Base-by-base conservation (phyloP, 30 jellyfish, hydroid and myxozoan species). In the Sanderia malayensis region DNA sequence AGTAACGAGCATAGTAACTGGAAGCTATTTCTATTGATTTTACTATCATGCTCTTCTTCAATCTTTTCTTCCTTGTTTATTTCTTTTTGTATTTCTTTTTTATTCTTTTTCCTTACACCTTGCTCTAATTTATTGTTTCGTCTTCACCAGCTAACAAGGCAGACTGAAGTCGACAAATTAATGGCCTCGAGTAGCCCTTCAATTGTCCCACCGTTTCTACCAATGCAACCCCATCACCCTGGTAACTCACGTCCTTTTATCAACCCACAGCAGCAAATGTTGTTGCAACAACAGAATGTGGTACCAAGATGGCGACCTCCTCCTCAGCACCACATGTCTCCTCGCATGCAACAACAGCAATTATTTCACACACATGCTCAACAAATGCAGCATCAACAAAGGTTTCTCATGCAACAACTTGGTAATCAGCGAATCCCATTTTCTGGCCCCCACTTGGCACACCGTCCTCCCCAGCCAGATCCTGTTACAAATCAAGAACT, bases 401-500 rank as follows among this genome's bases (percentile, higher is more conserved):
- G n/a, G n/a, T n/a, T n/a, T n/a, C n/a, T n/a, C n/a, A n/a, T n/a
- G n/a, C n/a, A n/a, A n/a, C n/a, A n/a, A n/a, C n/a, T n/a, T n/a
- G n/a, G 64, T 2, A 49, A 49, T 49, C 64, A 49, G 18, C 64
- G 29, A 49, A 2, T 49, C 23, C 44, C 37, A 58, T 37, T 24
- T 22, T 11, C 1, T 7, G 32, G 70, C 37, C 70, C 70, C 70
- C 70, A 37, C n/a, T n/a, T n/a, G 52, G 22, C 1, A 18, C 74
- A 49, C 28, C 74, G 25, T 62, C 31, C 49, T 23, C 55, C 24
- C 28, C 74, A 62, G 29, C n/a, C n/a, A n/a, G n/a, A n/a, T n/a
- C n/a, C n/a, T n/a, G n/a, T n/a, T n/a, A n/a, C n/a, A n/a, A n/a
- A n/a, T n/a, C n/a, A n/a, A n/a, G n/a, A n/a, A n/a, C n/a, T n/a